These are phyloP conservation scores for Dorcus parallelipipedus DNA, from an alignment of 2,888 invertebrate species.

Conservation along the genomic window DNA sequence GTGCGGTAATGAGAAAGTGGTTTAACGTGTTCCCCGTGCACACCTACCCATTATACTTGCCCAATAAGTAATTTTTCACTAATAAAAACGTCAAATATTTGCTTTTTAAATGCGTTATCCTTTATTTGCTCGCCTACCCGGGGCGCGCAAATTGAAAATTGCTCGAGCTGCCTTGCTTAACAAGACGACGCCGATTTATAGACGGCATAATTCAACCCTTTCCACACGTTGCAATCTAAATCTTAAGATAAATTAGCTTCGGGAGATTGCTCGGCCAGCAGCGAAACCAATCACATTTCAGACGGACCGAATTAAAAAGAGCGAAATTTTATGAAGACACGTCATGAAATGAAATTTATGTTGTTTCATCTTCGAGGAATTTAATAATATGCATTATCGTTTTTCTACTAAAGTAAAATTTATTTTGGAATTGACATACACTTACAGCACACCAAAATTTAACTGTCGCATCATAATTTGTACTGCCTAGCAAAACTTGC, in stretches of 20 bases:
- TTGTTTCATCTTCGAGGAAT: no score
- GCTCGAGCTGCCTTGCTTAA: constrained; percentile 4
- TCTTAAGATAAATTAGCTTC: constrained; percentile 9
- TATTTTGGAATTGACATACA: no score
- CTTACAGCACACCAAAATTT: no score
- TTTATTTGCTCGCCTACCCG: background rate
- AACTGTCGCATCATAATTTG: no score
- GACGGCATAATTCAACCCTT: constrained; percentile 3
- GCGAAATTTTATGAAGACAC: no score
- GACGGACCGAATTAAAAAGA: no score
- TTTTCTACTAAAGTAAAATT: no score
- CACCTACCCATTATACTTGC: constrained; percentile 5
- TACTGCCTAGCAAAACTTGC: no score
- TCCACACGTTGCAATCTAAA: constrained; percentile 1
- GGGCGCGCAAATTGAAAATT: constrained; percentile 9
- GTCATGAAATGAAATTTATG: no score
- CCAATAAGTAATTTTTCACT: constrained; percentile 6
- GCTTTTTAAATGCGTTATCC: constrained; percentile 5
- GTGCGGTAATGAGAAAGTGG: background rate
- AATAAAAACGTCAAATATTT: constrained; percentile 15
- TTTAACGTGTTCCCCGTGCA: background rate
- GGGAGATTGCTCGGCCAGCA: background rate
- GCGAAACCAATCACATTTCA: no score
- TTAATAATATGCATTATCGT: no score
- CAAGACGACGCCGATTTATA: constrained; percentile 10